A percentile compares a stretch with the other conserved stretches of the same genome.
These are phyloP conservation scores for Yponomeuta evonymella DNA, from an alignment of 2,888 invertebrate genomes.

Conservation along the genomic window DNA sequence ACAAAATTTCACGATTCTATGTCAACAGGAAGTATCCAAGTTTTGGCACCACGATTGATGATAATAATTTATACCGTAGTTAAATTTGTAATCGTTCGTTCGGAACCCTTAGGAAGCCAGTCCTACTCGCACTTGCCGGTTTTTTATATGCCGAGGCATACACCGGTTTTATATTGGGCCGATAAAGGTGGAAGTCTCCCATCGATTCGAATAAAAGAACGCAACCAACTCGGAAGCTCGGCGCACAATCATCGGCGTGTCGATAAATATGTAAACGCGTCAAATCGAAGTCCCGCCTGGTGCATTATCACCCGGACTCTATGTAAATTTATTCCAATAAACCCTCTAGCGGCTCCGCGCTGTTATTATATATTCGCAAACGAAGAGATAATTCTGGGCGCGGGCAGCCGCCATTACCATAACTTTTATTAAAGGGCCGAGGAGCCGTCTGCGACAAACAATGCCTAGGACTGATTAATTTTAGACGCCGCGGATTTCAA, in stretches of 20 bases:
- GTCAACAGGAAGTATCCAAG: too few species aligned
- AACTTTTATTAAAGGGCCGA: conserved; percentile 69
- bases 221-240: not conserved
- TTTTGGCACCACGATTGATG: too few species aligned
- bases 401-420: conserved; percentile 67
- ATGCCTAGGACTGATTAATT: conserved; percentile 66
- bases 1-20: too few species aligned
- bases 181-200: too few species aligned
- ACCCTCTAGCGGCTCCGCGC: conserved; percentile 53
- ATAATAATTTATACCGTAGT: too few species aligned
- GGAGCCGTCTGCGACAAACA: conserved; percentile 52
- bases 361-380: conserved; percentile 75
- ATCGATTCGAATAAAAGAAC: too few species aligned
- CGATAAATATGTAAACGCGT: conserved; percentile 72
- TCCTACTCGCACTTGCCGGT: too few species aligned
- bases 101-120: too few species aligned
- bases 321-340: conserved; percentile 77
- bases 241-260: conserved; percentile 44
- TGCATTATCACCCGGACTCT: conserved; percentile 60
- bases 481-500: conserved; percentile 41
- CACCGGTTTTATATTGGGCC: too few species aligned
- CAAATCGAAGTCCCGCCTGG: conserved; percentile 55
- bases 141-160: too few species aligned
- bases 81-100: too few species aligned
- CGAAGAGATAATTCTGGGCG: conserved; percentile 71